These are phyloP conservation scores for Drosophila rufa DNA, from an alignment of 1,140 invertebrate species.

Conservation along the genomic window DNA sequence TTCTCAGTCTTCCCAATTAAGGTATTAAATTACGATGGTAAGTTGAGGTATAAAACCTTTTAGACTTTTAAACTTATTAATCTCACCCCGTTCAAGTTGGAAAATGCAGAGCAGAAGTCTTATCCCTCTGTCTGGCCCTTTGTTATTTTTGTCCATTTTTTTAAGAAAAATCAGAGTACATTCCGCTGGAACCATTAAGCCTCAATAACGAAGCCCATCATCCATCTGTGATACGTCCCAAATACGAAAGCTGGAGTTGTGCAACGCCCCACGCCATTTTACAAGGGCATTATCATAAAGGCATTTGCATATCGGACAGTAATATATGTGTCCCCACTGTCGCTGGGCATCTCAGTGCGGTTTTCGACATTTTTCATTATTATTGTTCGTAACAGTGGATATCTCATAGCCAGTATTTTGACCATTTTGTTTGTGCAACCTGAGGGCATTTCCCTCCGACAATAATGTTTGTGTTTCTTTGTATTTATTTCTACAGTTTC, in stretches of 20 bases:
- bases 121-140: slow-evolving; percentile 7
- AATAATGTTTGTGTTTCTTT: slow-evolving; percentile 16
- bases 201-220: slow-evolving; percentile 12
- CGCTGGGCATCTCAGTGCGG: slow-evolving; percentile 15
- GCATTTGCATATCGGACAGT: slow-evolving; percentile 41
- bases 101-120: neutral
- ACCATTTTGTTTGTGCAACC: slow-evolving; percentile 45
- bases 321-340: slow-evolving; percentile 23
- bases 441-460: slow-evolving; percentile 20
- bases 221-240: neutral
- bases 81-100: neutral
- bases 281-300: slow-evolving; percentile 41
- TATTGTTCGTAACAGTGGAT: slow-evolving; percentile 5
- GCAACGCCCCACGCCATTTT: slow-evolving; percentile 11
- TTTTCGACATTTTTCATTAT: slow-evolving; percentile 18
- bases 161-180: slow-evolving; percentile 1
- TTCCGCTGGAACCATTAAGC: slow-evolving; percentile 3
- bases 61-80: neutral
- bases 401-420: slow-evolving; percentile 20
- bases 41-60: neutral
- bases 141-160: slow-evolving; percentile 26
- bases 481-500: slow-evolving; percentile 27
- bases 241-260: neutral
- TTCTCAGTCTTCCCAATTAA: too few species aligned
- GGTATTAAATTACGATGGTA: too few species aligned